Evolutionary conservation across 2,888 invertebrate genomes (phyloP).

Genomic region (Encarsia formosa): DNA sequence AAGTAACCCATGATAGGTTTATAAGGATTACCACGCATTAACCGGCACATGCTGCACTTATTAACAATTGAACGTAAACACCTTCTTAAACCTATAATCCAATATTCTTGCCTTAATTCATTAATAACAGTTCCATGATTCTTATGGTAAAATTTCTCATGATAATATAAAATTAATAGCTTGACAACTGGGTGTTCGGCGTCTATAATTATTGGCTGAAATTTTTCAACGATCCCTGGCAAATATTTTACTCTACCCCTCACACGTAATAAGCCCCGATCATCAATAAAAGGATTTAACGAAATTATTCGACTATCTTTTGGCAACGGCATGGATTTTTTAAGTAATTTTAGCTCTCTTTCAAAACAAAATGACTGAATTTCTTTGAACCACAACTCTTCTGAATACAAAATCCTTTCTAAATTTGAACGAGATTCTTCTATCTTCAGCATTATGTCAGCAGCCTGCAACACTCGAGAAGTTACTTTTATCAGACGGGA

Average conservation of each 20-base stretch:
- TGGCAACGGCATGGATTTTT: neutral
- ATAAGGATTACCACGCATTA: too few species aligned
- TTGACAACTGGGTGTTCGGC: slow-evolving; percentile 1
- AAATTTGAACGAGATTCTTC: too few species aligned
- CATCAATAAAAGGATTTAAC: neutral
- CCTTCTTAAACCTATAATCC: neutral
- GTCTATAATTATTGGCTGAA: slow-evolving; percentile 12
- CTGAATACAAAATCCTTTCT: neutral
- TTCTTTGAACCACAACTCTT: neutral
- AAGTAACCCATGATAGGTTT: too few species aligned
- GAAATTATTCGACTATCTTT: neutral
- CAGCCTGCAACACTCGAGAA: too few species aligned
- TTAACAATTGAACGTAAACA: neutral
- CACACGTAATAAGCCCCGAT: neutral
- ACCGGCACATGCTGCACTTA: neutral
- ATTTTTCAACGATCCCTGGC: neutral
- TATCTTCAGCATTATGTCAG: too few species aligned
- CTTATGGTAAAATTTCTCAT: slow-evolving; percentile 2
- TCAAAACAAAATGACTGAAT: slow-evolving; percentile 1
- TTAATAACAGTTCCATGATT: slow-evolving; percentile 12
- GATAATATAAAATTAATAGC: slow-evolving; percentile 8
- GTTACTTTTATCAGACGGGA: too few species aligned
- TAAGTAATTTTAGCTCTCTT: neutral
- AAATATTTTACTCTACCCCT: neutral
- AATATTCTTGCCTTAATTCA: slow-evolving; percentile 2